Evolutionary conservation across 2,797 vertebrate genomes (phyloP).

Genomic region (Chanos chanos): DNA sequence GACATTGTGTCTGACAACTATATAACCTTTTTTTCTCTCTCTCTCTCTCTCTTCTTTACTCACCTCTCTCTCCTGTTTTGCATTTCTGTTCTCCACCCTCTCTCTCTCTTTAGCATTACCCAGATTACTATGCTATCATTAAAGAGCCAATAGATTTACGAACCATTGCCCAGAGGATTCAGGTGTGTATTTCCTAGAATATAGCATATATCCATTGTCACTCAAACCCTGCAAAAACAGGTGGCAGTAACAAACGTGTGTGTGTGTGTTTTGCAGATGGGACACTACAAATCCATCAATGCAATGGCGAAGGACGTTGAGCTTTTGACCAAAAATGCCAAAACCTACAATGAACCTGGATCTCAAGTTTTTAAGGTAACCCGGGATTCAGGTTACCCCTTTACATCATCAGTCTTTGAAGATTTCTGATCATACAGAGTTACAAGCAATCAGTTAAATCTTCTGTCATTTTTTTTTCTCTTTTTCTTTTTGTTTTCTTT

Average conservation of each 20-base stretch:
- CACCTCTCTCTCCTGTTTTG: constrained; percentile 87
- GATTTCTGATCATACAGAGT: too few relatives aligned
- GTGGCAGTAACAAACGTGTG: neutral
- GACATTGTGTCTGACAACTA: neutral
- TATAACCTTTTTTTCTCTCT: neutral
- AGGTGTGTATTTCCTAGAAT: constrained; percentile 76
- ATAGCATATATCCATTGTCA: neutral
- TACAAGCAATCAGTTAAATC: too few relatives aligned
- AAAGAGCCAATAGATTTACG: constrained; percentile 98
- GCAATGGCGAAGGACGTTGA: constrained; percentile 97
- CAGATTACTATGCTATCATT: constrained; percentile 99
- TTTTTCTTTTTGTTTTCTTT: constrained; percentile 25
- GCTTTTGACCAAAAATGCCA: constrained; percentile 96
- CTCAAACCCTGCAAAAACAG: neutral
- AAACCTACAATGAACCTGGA: constrained; percentile 98
- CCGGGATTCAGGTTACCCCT: too few relatives aligned
- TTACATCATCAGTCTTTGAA: too few relatives aligned
- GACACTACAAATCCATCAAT: constrained; percentile 89
- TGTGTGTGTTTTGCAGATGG: constrained; percentile 71
- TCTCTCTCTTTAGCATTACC: constrained; percentile 86
- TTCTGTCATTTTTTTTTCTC: too few relatives aligned
- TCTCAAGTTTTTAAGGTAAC: constrained; percentile 98
- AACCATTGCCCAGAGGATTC: constrained; percentile 93
- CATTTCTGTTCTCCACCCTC: constrained; percentile 25
- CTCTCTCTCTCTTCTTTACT: too few relatives aligned